Evolutionary conservation across 2,797 vertebrate species (phyloP).

Genomic region (Pelobates cultripes): DNA sequence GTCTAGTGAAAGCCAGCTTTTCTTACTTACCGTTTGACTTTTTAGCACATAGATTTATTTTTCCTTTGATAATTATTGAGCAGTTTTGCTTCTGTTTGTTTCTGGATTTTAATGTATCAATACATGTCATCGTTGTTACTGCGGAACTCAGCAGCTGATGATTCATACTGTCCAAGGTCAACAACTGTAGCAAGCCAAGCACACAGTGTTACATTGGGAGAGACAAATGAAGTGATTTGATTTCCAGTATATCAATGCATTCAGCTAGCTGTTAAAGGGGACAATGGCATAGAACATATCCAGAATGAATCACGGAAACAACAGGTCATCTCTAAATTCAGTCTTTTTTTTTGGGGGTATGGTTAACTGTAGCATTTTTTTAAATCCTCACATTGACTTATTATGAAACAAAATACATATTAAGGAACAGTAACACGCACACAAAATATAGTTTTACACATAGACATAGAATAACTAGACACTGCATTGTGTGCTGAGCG

Average conservation of each 20-base stretch:
- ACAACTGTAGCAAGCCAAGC: conserved; percentile 1
- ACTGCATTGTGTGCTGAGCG: too few species aligned
- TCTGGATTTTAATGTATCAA: background rate
- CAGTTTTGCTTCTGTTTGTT: background rate
- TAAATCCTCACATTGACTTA: too few species aligned
- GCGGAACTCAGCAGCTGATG: background rate
- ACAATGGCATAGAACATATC: conserved; percentile 29
- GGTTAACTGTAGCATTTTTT: too few species aligned
- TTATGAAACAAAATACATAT: too few species aligned
- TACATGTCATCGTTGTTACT: background rate
- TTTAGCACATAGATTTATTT: background rate
- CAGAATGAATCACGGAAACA: conserved; percentile 29
- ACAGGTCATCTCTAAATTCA: background rate
- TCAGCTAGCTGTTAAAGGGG: conserved; percentile 7
- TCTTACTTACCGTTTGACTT: too few species aligned
- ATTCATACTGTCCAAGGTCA: conserved; percentile 21
- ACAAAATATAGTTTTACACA: too few species aligned
- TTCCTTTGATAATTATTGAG: background rate
- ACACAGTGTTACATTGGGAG: background rate
- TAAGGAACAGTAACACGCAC: too few species aligned
- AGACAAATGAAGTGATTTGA: conserved; percentile 28
- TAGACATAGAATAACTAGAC: too few species aligned
- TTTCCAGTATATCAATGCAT: conserved; percentile 45
- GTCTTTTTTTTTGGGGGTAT: too few species aligned
- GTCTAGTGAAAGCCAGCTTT: too few species aligned